phyloP scores from a whole-genome alignment of 1,140 invertebrate species.

The Drosophila pruinosa region DNA sequence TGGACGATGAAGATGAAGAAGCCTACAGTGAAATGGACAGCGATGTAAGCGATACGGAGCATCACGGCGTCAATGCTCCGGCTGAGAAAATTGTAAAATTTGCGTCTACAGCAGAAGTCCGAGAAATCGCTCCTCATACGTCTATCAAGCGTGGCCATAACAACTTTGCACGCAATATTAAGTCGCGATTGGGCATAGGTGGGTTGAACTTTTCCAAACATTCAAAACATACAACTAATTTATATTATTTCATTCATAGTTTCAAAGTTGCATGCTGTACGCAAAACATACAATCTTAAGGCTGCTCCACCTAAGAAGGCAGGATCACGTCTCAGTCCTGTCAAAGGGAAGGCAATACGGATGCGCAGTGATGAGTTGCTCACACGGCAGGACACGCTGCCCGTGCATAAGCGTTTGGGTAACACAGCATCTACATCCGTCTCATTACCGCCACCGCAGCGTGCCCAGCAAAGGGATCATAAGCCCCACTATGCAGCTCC shows the following conservation, averaged over 20 bases:
- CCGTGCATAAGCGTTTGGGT: constrained; percentile 71
- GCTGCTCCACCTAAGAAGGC: constrained; percentile 54
- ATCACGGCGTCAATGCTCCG: constrained; percentile 38
- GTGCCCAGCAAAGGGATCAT: constrained; percentile 27
- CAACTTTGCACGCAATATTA: constrained; percentile 66
- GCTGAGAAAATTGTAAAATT: constrained; percentile 79
- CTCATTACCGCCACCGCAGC: background rate
- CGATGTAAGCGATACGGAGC: constrained; percentile 30
- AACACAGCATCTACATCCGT: background rate
- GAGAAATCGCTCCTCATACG: constrained; percentile 69
- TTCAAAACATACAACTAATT: background rate
- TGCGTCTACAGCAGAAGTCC: constrained; percentile 76
- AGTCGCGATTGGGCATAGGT: constrained; percentile 73
- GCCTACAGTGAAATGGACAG: constrained; percentile 33
- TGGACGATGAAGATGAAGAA: constrained; percentile 45
- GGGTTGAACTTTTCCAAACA: background rate
- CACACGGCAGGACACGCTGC: constrained; percentile 54
- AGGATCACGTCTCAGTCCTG: constrained; percentile 48
- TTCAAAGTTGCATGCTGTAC: constrained; percentile 66
- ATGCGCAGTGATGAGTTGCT: constrained; percentile 78
- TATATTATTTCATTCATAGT: constrained; percentile 26
- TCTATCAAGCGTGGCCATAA: constrained; percentile 45
- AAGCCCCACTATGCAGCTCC: constrained; percentile 28
- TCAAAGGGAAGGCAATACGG: constrained; percentile 66
- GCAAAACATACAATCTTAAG: constrained; percentile 75